These are phyloP conservation scores for Drosophila multiciliata DNA, from an alignment of 2,888 invertebrate species.

Conservation along the genomic window DNA sequence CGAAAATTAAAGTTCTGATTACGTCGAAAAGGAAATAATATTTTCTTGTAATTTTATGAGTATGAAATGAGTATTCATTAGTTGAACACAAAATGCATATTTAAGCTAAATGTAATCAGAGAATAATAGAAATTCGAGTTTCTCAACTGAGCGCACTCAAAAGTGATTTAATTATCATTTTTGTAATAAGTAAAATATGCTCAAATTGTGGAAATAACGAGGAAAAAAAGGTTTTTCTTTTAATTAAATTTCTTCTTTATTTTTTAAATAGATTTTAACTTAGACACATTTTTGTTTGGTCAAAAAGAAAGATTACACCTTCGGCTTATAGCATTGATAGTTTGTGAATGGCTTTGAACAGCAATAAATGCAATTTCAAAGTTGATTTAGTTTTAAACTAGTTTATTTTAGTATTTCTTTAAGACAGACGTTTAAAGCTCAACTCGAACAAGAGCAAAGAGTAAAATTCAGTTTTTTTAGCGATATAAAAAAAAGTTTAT, in stretches of 20 bases:
- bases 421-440: constrained; percentile 6
- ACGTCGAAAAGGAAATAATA: neutral
- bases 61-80: constrained; percentile 11
- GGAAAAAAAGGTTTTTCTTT: neutral
- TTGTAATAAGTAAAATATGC: neutral
- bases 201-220: neutral
- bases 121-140: neutral
- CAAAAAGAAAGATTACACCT: neutral
- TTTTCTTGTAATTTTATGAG: constrained; percentile 16
- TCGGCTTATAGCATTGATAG: neutral
- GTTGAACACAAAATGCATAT: neutral
- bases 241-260: neutral
- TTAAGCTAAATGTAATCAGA: neutral
- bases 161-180: neutral
- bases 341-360: neutral
- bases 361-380: neutral
- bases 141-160: neutral
- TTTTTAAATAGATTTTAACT: neutral
- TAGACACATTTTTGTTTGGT: neutral
- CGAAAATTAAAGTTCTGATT: constrained; percentile 10
- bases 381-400: neutral
- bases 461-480: constrained; percentile 5
- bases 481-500: constrained; percentile 29
- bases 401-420: neutral
- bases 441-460: constrained; percentile 3